Evolutionary conservation across 2,113 vertebrate genomes (phyloP).

Genomic region (Columba livia): DNA sequence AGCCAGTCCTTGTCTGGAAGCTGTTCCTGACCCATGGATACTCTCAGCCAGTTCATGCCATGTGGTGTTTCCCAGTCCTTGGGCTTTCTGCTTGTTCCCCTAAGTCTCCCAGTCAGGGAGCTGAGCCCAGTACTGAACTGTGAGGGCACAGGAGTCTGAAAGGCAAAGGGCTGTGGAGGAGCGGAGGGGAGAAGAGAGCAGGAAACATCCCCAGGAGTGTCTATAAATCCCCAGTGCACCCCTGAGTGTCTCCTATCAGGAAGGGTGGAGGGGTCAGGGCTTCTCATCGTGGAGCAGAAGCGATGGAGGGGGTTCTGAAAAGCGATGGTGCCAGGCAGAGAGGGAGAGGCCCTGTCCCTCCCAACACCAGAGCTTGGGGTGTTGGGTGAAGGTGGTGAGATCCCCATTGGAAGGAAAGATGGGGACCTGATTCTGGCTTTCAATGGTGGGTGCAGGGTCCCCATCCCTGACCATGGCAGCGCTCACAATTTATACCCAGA

Average conservation of each 20-base stretch:
- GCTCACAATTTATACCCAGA: not conserved
- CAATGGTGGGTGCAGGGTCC: not conserved
- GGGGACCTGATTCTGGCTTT: not conserved
- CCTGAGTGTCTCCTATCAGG: too few species aligned
- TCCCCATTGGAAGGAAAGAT: not conserved
- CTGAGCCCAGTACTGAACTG: not conserved
- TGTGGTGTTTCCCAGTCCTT: not conserved
- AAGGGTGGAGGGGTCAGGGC: too few species aligned
- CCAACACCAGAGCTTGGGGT: not conserved
- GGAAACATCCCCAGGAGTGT: too few species aligned
- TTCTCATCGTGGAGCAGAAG: too few species aligned
- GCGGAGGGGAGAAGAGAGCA: too few species aligned
- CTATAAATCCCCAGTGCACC: too few species aligned
- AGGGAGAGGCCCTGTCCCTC: not conserved
- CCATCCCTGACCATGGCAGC: not conserved
- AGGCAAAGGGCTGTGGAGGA: not conserved
- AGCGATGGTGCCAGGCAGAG: not conserved
- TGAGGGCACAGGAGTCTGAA: not conserved
- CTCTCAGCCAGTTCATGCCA: not conserved
- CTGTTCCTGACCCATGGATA: not conserved
- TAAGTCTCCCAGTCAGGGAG: not conserved
- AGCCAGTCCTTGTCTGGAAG: not conserved
- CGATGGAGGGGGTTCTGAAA: too few species aligned
- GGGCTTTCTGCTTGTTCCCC: not conserved
- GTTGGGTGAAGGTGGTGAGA: not conserved